Evolutionary conservation across 2,888 invertebrate genomes (phyloP).

Genomic region (Clivina fossor): DNA sequence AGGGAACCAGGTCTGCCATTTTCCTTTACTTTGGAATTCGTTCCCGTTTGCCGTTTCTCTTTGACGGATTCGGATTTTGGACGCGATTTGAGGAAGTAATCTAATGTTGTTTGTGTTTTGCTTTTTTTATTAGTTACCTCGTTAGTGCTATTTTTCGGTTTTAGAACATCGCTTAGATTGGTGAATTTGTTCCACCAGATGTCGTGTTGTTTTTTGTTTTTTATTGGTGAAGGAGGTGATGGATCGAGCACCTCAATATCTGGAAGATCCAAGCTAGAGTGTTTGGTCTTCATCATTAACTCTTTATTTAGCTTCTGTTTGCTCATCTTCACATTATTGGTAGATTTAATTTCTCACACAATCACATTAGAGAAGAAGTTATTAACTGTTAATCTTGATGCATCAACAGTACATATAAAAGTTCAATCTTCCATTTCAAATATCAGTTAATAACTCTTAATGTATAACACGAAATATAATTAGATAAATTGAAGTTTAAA

Average conservation of each 20-base stretch:
- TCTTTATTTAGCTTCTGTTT: slow-evolving; percentile 36
- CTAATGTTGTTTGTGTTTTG: slow-evolving; percentile 53
- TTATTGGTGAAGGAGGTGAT: slow-evolving; percentile 44
- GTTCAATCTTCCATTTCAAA: too few species aligned
- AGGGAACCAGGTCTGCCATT: slow-evolving; percentile 39
- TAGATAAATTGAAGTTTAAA: too few species aligned
- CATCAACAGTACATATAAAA: too few species aligned
- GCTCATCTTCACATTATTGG: slow-evolving; percentile 4
- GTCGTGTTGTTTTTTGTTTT: slow-evolving; percentile 49
- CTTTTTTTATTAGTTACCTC: slow-evolving; percentile 46
- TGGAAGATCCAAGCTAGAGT: slow-evolving; percentile 53
- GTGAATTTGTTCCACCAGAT: slow-evolving; percentile 46
- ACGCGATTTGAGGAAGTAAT: slow-evolving; percentile 55
- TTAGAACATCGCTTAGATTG: slow-evolving; percentile 45
- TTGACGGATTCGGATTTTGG: slow-evolving; percentile 52
- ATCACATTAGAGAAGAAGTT: too few species aligned
- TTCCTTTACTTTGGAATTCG: slow-evolving; percentile 36
- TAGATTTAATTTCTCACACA: not conserved
- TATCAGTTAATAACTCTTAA: too few species aligned
- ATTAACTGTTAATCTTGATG: too few species aligned
- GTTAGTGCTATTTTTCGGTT: slow-evolving; percentile 38
- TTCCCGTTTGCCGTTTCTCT: slow-evolving; percentile 50
- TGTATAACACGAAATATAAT: too few species aligned
- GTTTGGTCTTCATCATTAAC: slow-evolving; percentile 54
- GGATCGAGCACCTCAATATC: slow-evolving; percentile 40